A percentile compares a stretch with the other conserved stretches of the same genome.
These are phyloP conservation scores for Enteromius mattozi DNA, from an alignment of 2,797 vertebrate genomes.

Conservation along the genomic window DNA sequence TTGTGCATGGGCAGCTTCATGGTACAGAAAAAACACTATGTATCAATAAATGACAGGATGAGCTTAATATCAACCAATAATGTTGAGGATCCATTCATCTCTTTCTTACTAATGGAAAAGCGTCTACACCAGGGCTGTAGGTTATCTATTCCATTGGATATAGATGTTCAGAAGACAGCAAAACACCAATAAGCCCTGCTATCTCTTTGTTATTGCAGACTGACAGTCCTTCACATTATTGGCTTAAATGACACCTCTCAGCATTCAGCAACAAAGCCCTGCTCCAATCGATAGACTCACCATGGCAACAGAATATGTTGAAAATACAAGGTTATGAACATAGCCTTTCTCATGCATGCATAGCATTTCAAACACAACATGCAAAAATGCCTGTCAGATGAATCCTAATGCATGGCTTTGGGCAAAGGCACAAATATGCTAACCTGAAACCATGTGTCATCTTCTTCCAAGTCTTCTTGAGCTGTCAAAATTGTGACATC, in stretches of 20 bases:
- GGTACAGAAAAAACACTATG: neutral
- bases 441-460: neutral
- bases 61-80: constrained; percentile 5
- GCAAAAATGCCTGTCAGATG: constrained; percentile 25
- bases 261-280: constrained; percentile 43
- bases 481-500: constrained; percentile 3
- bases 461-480: constrained; percentile 2
- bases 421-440: neutral
- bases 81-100: neutral
- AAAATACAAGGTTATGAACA: constrained; percentile 50
- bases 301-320: constrained; percentile 60
- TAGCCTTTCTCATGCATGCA: constrained; percentile 46
- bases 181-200: neutral
- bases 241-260: constrained; percentile 54
- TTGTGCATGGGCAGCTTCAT: neutral
- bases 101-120: constrained; percentile 17
- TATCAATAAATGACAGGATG: neutral
- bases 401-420: constrained; percentile 47
- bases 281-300: constrained; percentile 55
- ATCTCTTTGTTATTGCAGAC: constrained; percentile 49
- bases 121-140: neutral
- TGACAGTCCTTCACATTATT: constrained; percentile 50
- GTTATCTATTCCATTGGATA: constrained; percentile 19
- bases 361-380: constrained; percentile 37
- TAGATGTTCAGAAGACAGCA: constrained; percentile 17